phyloP scores from a whole-genome alignment of 2,888 invertebrate species.

The Drosophila subquinaria region DNA sequence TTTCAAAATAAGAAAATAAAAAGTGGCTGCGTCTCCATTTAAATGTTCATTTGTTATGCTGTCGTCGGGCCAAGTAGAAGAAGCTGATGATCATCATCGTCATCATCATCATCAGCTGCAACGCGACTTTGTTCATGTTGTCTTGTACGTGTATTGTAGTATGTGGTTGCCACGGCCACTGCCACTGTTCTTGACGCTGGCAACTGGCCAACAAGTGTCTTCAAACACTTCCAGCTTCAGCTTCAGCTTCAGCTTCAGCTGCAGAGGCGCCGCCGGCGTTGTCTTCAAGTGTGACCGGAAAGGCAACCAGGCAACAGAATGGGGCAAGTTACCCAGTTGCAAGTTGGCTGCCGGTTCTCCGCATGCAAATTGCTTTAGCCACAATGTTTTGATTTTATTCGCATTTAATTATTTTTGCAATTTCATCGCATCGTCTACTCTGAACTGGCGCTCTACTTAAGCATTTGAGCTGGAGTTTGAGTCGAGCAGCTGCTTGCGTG shows the following conservation, averaged over 20 bases:
- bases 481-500: slow-evolving; percentile 45
- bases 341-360: slow-evolving; percentile 64
- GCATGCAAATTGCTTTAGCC: slow-evolving; percentile 80
- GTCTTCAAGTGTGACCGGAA: slow-evolving; percentile 60
- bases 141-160: slow-evolving; percentile 18
- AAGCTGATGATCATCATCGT: slow-evolving; percentile 31
- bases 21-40: slow-evolving; percentile 68
- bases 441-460: slow-evolving; percentile 53
- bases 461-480: background rate
- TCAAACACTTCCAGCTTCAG: slow-evolving; percentile 41
- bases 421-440: slow-evolving; percentile 28
- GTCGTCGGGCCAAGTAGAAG: slow-evolving; percentile 63
- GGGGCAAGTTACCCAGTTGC: slow-evolving; percentile 24
- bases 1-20: slow-evolving; percentile 12
- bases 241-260: slow-evolving; percentile 31
- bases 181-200: slow-evolving; percentile 46
- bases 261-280: slow-evolving; percentile 67
- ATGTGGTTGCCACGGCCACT: slow-evolving; percentile 12
- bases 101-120: slow-evolving; percentile 24
- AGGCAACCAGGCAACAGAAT: slow-evolving; percentile 8
- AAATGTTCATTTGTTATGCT: slow-evolving; percentile 81
- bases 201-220: slow-evolving; percentile 79
- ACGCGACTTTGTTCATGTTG: slow-evolving; percentile 38
- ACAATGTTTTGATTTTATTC: slow-evolving; percentile 79
- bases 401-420: slow-evolving; percentile 74